These are phyloP conservation scores for Fratercula arctica DNA, from an alignment of 2,797 vertebrate genomes.

Conservation along the genomic window DNA sequence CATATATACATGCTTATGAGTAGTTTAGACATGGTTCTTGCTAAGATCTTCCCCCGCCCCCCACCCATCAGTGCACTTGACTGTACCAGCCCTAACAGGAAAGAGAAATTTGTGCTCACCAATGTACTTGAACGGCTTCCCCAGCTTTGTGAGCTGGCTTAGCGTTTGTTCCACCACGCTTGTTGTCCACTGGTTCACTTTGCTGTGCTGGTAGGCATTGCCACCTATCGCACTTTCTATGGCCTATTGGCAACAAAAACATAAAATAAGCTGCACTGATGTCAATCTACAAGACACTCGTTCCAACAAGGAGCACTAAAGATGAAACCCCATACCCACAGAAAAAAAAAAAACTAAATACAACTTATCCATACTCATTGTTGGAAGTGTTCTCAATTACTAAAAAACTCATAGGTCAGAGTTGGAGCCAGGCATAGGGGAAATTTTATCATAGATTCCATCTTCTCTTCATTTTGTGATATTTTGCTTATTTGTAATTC, in stretches of 20 bases:
- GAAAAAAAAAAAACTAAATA: neutral
- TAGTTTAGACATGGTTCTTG: neutral
- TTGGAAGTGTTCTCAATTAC: neutral
- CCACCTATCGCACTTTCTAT: constrained; percentile 89
- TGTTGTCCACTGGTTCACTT: constrained; percentile 92
- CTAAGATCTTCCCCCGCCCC: neutral
- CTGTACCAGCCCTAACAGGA: neutral
- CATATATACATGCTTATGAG: neutral
- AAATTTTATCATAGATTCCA: neutral
- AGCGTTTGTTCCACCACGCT: constrained; percentile 90
- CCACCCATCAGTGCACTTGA: neutral
- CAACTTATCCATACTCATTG: neutral
- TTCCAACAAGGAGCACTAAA: fast-evolving
- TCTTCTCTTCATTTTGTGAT: neutral
- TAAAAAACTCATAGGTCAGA: neutral
- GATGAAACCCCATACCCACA: neutral
- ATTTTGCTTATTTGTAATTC: neutral
- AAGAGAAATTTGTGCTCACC: constrained; percentile 72
- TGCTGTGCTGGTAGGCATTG: constrained; percentile 90
- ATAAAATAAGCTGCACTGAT: neutral
- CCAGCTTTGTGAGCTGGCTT: constrained; percentile 91
- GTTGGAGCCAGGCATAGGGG: neutral
- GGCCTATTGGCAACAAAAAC: constrained; percentile 72
- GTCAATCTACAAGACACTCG: neutral
- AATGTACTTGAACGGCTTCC: constrained; percentile 95